phyloP scores from a whole-genome alignment of 64 coral and sea anemone species.

The Dendrophyllia cribrosa region DNA sequence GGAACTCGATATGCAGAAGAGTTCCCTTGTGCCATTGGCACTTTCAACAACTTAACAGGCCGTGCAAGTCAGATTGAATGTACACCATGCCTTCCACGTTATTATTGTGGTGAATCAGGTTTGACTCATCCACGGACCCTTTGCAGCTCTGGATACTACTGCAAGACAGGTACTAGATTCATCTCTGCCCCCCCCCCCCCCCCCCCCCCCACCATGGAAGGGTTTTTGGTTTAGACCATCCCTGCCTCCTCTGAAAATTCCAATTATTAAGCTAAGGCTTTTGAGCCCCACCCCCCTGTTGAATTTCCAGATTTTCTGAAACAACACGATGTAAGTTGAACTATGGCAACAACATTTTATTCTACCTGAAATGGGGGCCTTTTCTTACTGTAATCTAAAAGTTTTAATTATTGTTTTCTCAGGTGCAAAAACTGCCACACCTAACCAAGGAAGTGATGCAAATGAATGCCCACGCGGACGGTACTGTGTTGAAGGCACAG shows the following conservation, averaged over 20 bases:
- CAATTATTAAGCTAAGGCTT: too few relatives aligned
- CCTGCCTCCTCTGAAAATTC: too few relatives aligned
- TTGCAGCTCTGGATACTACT: constrained; percentile 88
- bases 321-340: too few relatives aligned
- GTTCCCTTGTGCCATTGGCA: constrained; percentile 86
- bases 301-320: too few relatives aligned
- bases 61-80: constrained; percentile 85
- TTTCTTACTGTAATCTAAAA: neutral
- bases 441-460: constrained; percentile 81
- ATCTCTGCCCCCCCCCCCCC: too few relatives aligned
- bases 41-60: constrained; percentile 84
- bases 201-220: too few relatives aligned
- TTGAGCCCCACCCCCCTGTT: too few relatives aligned
- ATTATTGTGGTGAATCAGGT: constrained; percentile 89
- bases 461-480: constrained; percentile 81
- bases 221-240: too few relatives aligned
- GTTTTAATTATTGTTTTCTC: neutral
- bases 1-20: constrained; percentile 82
- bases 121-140: constrained; percentile 75
- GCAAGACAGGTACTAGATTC: constrained; percentile 67
- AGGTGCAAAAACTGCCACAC: constrained; percentile 92
- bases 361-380: neutral
- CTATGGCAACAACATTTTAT: neutral
- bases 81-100: constrained; percentile 78
- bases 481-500: constrained; percentile 83